A percentile compares a stretch with the other conserved stretches of the same genome.
Evolutionary conservation across 2,797 vertebrate species (phyloP).

Genomic region (Buphagus erythrorhynchus): DNA sequence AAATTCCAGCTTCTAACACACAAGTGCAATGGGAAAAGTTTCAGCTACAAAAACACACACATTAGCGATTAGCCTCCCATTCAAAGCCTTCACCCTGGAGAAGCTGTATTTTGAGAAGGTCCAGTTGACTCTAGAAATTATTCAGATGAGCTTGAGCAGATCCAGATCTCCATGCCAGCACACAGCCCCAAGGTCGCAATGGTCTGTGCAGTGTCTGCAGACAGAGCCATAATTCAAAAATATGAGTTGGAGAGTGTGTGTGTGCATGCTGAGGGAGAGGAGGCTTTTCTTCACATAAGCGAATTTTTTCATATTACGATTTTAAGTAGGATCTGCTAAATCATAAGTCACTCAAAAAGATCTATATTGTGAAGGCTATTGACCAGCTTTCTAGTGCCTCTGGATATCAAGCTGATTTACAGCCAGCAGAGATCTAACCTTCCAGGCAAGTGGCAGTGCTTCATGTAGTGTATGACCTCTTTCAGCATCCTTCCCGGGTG

Average conservation of each 20-base stretch:
- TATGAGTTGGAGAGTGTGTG: background rate
- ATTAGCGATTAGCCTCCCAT: conserved; percentile 30
- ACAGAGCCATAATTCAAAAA: conserved; percentile 59
- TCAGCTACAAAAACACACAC: conserved; percentile 55
- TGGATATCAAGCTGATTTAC: conserved; percentile 36
- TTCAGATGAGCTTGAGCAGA: conserved; percentile 61
- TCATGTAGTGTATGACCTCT: background rate
- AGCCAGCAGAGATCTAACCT: background rate
- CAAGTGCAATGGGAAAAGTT: conserved; percentile 66
- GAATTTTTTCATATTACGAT: background rate
- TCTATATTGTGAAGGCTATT: background rate
- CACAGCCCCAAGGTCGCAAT: background rate
- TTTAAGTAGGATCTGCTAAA: conserved; percentile 8
- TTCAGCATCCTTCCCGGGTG: background rate
- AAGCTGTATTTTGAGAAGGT: conserved; percentile 57
- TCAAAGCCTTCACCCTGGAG: background rate
- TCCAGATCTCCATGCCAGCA: conserved; percentile 37
- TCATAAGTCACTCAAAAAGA: background rate
- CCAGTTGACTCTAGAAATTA: conserved; percentile 62
- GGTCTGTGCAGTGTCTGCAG: conserved; percentile 44
- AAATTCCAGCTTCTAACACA: conserved; percentile 61
- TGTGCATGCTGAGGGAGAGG: background rate
- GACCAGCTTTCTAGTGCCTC: conserved; percentile 3
- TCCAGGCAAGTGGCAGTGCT: conserved; percentile 1
- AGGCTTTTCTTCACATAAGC: conserved; percentile 3